These are phyloP conservation scores for Eupsilia transversa DNA, from an alignment of 2,888 invertebrate species.

Conservation along the genomic window DNA sequence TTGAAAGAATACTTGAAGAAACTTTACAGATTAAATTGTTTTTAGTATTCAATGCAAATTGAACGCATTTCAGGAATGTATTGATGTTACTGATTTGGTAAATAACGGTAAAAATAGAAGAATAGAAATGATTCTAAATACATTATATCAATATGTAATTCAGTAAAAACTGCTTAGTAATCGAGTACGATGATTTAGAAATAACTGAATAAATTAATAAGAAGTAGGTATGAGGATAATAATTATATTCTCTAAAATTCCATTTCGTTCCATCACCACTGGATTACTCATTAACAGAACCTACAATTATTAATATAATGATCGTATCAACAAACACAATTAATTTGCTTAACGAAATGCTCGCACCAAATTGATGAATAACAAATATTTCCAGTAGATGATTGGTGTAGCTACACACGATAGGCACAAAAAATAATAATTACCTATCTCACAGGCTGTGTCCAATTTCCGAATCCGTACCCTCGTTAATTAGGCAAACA, in stretches of 20 bases:
- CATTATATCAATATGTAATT: too few relatives aligned
- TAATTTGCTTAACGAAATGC: constrained; percentile 26
- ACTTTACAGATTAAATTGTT: neutral
- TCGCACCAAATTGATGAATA: constrained; percentile 48
- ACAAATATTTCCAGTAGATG: constrained; percentile 61
- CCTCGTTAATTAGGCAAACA: constrained; percentile 44
- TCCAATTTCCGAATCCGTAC: constrained; percentile 36
- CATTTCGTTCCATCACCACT: neutral
- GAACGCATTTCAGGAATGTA: neutral
- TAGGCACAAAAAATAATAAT: constrained; percentile 46
- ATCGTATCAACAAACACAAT: constrained; percentile 29
- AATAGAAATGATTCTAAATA: too few relatives aligned
- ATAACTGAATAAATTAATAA: neutral
- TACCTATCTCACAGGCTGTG: constrained; percentile 33
- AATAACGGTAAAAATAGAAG: too few relatives aligned
- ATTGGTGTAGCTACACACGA: constrained; percentile 50
- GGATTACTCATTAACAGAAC: neutral
- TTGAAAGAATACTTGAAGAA: neutral
- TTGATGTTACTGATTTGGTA: neutral
- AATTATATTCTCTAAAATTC: neutral
- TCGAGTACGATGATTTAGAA: too few relatives aligned
- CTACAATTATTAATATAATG: constrained; percentile 20
- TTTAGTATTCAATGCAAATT: neutral
- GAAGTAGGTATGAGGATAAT: neutral
- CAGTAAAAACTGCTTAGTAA: too few relatives aligned